Evolutionary conservation across 2,113 vertebrate genomes (phyloP).

Genomic region (Gnathonemus echidnorhynchus): DNA sequence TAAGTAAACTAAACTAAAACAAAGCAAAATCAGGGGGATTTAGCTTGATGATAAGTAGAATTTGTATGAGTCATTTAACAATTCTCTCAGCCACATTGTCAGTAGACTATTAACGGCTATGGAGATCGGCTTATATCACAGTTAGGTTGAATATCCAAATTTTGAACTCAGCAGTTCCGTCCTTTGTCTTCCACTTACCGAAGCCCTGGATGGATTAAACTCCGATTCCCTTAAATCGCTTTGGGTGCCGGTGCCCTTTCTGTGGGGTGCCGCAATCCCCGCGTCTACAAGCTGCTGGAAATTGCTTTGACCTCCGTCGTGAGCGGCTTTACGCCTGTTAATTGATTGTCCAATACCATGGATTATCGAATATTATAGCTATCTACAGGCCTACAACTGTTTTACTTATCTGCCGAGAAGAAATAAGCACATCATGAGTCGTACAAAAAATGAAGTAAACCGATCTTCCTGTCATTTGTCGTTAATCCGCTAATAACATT

Average conservation of each 20-base stretch:
- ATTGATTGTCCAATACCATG: slow-evolving; percentile 15
- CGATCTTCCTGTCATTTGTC: slow-evolving; percentile 35
- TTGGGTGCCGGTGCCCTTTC: slow-evolving; percentile 22
- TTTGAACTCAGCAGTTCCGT: background rate
- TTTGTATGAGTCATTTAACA: background rate
- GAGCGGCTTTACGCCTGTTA: background rate
- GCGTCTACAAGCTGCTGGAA: background rate
- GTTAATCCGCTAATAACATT: slow-evolving; percentile 66
- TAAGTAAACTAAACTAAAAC: background rate
- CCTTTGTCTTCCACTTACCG: background rate
- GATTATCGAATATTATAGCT: slow-evolving; percentile 4
- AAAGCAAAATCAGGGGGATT: background rate
- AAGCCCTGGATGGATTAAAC: background rate
- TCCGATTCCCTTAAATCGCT: background rate
- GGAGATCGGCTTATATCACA: background rate
- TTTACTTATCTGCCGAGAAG: slow-evolving; percentile 1
- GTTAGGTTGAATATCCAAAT: background rate
- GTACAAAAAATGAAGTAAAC: slow-evolving; percentile 34
- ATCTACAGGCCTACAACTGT: background rate
- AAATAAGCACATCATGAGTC: slow-evolving; percentile 2
- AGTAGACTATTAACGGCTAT: background rate
- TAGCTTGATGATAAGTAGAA: background rate
- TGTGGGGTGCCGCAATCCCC: background rate
- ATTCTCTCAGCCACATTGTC: background rate
- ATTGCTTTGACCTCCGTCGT: background rate